These are phyloP conservation scores for Hyposmocoma kahamanoa DNA, from an alignment of 1,140 invertebrate species.

Conservation along the genomic window DNA sequence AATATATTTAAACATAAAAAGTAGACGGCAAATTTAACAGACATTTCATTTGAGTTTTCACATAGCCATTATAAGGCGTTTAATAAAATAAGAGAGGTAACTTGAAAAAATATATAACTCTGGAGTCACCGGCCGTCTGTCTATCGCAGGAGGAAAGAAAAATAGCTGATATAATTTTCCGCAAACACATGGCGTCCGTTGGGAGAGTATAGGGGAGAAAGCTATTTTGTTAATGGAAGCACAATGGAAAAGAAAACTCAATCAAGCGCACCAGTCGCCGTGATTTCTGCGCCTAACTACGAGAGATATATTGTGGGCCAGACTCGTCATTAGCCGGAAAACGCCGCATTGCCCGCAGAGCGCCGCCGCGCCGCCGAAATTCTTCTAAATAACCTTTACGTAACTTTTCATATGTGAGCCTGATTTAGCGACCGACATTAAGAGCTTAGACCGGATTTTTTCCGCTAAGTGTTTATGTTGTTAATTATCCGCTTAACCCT, in stretches of 20 bases:
- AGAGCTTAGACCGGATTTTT: conserved; percentile 10
- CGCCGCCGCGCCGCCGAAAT: conserved; percentile 31
- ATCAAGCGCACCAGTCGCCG: conserved; percentile 60
- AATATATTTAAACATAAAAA: conserved; percentile 18
- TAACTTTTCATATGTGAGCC: conserved; percentile 53
- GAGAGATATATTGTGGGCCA: conserved; percentile 56
- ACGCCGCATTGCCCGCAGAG: conserved; percentile 30
- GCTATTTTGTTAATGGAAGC: conserved; percentile 66
- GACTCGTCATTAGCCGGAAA: conserved; percentile 53
- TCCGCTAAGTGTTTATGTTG: conserved; percentile 1
- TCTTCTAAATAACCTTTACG: conserved; percentile 43
- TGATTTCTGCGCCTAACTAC: conserved; percentile 67
- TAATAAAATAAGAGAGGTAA: no score
- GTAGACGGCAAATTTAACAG: neutral
- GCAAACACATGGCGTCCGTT: conserved; percentile 46
- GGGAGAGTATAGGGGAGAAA: conserved; percentile 42
- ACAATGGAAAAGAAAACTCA: conserved; percentile 68
- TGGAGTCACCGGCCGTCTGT: conserved; percentile 6
- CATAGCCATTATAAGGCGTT: no score
- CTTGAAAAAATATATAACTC: no score
- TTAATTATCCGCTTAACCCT: conserved; percentile 13
- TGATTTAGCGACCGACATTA: conserved; percentile 36
- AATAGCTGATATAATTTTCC: conserved; percentile 59
- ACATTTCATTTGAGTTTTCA: no score
- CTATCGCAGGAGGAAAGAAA: conserved; percentile 29